Evolutionary conservation across 2,888 invertebrate species (phyloP).

Genomic region (Yponomeuta malinellus): DNA sequence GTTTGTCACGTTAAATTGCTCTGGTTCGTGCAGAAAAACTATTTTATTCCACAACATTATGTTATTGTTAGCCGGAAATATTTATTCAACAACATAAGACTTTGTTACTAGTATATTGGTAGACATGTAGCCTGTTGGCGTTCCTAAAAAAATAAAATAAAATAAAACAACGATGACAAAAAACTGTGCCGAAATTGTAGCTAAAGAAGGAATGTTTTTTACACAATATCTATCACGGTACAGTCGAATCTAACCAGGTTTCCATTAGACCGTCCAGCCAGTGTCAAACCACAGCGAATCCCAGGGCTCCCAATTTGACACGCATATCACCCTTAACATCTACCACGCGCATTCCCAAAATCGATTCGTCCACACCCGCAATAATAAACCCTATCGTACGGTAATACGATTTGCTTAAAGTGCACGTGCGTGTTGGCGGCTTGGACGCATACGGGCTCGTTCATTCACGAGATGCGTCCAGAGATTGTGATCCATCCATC

Average conservation of each 20-base stretch:
- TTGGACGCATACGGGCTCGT: slow-evolving; percentile 53
- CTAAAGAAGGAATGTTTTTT: neutral
- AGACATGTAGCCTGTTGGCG: too few species aligned
- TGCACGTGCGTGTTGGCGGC: neutral
- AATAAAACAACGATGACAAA: neutral
- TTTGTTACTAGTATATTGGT: too few species aligned
- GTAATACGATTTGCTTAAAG: neutral
- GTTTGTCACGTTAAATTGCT: neutral
- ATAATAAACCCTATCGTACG: slow-evolving; percentile 28
- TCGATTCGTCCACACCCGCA: too few species aligned
- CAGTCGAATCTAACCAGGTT: slow-evolving; percentile 42
- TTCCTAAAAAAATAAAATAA: neutral
- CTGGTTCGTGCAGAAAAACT: neutral
- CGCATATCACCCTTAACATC: slow-evolving; percentile 54
- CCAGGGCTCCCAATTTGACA: slow-evolving; percentile 57
- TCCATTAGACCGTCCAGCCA: slow-evolving; percentile 52
- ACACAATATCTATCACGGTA: neutral
- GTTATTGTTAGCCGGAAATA: neutral
- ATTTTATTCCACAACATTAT: neutral
- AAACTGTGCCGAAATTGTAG: too few species aligned
- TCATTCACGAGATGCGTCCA: slow-evolving; percentile 62
- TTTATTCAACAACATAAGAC: neutral
- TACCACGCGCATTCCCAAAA: slow-evolving; percentile 22
- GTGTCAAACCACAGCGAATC: slow-evolving; percentile 49
- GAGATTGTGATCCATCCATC: slow-evolving; percentile 73